Percentiles rank a stretch among this genome's conserved stretches.
Conservation (phyloP, 2,113 vertebrate species). For the Siniperca knerii region DNA sequence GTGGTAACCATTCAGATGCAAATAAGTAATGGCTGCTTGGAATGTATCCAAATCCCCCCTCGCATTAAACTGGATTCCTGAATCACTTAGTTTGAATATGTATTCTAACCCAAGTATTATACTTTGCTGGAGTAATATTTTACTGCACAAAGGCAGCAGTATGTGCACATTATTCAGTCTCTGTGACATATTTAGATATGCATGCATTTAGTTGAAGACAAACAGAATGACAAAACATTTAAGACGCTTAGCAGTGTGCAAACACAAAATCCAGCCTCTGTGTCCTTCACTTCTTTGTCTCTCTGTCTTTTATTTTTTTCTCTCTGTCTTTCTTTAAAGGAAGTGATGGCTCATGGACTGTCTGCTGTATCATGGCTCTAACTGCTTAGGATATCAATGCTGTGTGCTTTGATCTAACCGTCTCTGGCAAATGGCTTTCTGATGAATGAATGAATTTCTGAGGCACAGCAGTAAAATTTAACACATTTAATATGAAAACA, state of each 20-base stretch:
- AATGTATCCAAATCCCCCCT: slow-evolving; percentile 58
- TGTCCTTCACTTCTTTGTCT: slow-evolving; percentile 29
- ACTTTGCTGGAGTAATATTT: slow-evolving; percentile 55
- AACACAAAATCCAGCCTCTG: slow-evolving; percentile 33
- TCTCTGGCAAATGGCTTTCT: slow-evolving; percentile 61
- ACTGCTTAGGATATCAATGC: slow-evolving; percentile 58
- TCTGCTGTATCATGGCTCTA: slow-evolving; percentile 50
- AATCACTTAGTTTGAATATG: slow-evolving; percentile 66
- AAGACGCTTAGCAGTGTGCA: slow-evolving; percentile 48
- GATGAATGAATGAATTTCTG: slow-evolving; percentile 15
- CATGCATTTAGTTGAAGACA: slow-evolving; percentile 60
- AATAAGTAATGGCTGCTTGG: slow-evolving; percentile 69
- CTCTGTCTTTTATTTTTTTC: not conserved
- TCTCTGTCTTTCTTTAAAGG: slow-evolving; percentile 24
- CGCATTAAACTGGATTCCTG: slow-evolving; percentile 55
- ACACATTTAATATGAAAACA: slow-evolving; percentile 47
- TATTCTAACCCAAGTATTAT: slow-evolving; percentile 51
- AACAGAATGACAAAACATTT: slow-evolving; percentile 50
- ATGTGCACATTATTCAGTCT: slow-evolving; percentile 49
- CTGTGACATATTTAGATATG: slow-evolving; percentile 59
- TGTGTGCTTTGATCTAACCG: slow-evolving; percentile 70
- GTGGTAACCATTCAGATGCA: slow-evolving; percentile 71
- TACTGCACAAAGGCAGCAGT: slow-evolving; percentile 57
- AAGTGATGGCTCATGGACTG: slow-evolving; percentile 49
- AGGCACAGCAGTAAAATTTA: slow-evolving; percentile 34